Evolutionary conservation across 2,797 vertebrate genomes (phyloP).

Genomic region (Anniella stebbinsi): DNA sequence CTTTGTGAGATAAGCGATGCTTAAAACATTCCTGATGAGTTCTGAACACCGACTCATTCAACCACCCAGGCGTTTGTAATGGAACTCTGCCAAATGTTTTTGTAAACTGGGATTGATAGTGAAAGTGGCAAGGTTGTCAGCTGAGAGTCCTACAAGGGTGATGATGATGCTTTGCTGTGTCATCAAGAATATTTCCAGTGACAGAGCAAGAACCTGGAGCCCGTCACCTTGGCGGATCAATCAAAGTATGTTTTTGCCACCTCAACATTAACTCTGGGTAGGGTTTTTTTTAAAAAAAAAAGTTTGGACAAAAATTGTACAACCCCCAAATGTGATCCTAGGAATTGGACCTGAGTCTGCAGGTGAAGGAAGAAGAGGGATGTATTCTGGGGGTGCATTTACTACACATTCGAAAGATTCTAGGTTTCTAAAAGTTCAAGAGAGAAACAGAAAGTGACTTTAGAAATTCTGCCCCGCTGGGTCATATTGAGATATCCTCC

Average conservation of each 20-base stretch:
- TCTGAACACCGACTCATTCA: neutral
- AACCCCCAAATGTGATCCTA: neutral
- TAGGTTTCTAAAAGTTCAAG: conserved; percentile 17
- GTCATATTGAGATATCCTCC: neutral
- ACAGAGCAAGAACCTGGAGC: neutral
- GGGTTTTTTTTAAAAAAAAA: neutral
- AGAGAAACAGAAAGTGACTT: conserved; percentile 28
- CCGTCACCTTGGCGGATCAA: neutral
- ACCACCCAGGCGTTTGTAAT: neutral
- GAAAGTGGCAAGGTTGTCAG: neutral
- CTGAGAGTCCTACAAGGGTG: neutral
- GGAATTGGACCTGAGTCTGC: neutral
- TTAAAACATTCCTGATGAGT: neutral
- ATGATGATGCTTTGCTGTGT: neutral
- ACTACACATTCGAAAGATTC: conserved; percentile 17
- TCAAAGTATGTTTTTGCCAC: neutral
- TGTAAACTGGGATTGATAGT: neutral
- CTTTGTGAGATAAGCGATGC: neutral
- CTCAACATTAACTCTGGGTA: neutral
- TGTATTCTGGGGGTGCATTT: neutral
- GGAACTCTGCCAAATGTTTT: neutral
- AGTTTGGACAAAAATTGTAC: neutral
- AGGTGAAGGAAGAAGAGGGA: neutral
- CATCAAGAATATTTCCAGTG: no score
- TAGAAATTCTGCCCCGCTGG: neutral